A percentile compares a stretch with the other conserved stretches of the same genome.
Evolutionary conservation across 2,113 vertebrate genomes (phyloP).

Genomic region (Athene noctua): DNA sequence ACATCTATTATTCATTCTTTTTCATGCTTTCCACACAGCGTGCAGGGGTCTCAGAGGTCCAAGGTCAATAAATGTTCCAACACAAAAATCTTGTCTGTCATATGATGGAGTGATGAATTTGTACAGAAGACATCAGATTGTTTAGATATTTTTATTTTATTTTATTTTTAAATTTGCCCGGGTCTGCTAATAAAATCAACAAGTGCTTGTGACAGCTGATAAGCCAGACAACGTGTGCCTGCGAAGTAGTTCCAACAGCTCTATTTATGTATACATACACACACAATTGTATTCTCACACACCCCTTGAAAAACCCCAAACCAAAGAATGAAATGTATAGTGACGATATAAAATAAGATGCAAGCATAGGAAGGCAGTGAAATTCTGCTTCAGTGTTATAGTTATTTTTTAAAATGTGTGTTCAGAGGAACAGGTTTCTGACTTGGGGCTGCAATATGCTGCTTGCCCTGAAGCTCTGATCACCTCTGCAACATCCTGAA

Average conservation of each 20-base stretch:
- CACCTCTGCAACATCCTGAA: neutral
- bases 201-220: neutral
- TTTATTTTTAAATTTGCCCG: neutral
- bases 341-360: neutral
- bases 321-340: neutral
- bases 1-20: conserved; percentile 54
- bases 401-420: neutral
- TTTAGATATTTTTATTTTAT: neutral
- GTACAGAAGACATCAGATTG: neutral
- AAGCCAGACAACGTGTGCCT: neutral
- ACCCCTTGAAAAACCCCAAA: neutral
- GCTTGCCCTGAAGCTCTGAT: neutral
- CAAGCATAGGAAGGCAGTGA: neutral
- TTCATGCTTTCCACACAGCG: conserved; percentile 4
- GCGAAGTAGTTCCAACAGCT: neutral
- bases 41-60: neutral
- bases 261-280: neutral
- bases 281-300: neutral
- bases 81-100: neutral
- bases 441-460: neutral
- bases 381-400: neutral
- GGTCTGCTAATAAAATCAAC: neutral
- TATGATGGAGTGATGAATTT: neutral
- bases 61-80: conserved; percentile 31
- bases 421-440: neutral